Evolutionary conservation across 1,140 invertebrate genomes (phyloP).

Genomic region (Danaus melanippus): DNA sequence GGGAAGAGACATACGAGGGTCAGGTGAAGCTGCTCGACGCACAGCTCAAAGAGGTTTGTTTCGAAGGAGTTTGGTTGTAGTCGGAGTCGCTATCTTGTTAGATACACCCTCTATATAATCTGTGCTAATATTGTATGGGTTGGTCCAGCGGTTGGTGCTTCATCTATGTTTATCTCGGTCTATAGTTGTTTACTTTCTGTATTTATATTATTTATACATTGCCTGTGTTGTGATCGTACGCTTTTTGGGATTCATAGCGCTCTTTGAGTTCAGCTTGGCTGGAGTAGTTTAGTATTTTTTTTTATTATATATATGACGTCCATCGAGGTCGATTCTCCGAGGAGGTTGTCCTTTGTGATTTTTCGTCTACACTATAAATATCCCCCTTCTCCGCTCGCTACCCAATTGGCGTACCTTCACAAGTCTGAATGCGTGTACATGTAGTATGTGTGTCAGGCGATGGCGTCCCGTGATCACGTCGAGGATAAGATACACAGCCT

Average conservation of each 20-base stretch:
- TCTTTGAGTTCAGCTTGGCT: conserved; percentile 6
- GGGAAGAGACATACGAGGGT: conserved; percentile 95
- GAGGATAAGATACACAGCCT: conserved; percentile 79
- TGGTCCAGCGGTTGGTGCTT: conserved; percentile 65
- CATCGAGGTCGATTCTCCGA: too few relatives aligned
- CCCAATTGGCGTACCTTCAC: conserved; percentile 34
- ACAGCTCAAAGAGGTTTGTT: conserved; percentile 91
- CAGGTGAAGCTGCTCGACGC: conserved; percentile 93
- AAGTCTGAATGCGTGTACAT: conserved; percentile 34
- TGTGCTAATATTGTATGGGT: conserved; percentile 40
- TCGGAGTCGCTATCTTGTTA: conserved; percentile 30
- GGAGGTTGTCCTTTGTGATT: too few relatives aligned
- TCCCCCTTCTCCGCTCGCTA: too few relatives aligned
- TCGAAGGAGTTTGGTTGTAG: conserved; percentile 46
- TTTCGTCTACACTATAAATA: too few relatives aligned
- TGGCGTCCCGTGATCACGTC: conserved; percentile 76
- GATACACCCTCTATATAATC: conserved; percentile 7
- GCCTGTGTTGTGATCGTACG: conserved; percentile 59
- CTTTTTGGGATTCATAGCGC: conserved; percentile 22
- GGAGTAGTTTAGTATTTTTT: conserved; percentile 2
- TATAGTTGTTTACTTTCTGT: conserved; percentile 42
- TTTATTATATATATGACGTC: conserved; percentile 3
- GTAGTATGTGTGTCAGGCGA: conserved; percentile 72
- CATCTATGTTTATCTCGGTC: conserved; percentile 52
- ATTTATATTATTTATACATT: conserved; percentile 42